Evolutionary conservation across 2,113 vertebrate genomes (phyloP), one percentile per base, ranked within the genome.

Genomic region (Notothenia coriiceps): DNA sequence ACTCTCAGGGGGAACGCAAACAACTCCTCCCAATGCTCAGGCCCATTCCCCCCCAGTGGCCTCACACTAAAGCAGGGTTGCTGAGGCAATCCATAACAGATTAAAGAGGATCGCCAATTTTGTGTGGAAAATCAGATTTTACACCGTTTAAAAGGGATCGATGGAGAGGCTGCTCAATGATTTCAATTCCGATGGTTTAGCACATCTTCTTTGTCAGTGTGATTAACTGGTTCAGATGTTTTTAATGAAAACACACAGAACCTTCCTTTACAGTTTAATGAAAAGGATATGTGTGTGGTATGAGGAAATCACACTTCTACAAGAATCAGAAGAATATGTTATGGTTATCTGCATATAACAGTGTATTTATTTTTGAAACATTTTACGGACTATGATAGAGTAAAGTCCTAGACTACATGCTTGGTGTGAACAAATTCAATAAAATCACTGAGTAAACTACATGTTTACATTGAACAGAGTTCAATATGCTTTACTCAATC

Each of bases 101-200:
- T 93, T 91, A 91, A 90, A 94, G 69, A 64, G 74, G 83, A 90
- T 90, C 89, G 88, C 89, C 79, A 70, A 75, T 85, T 40, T 71
- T 78, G 67, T 69, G 75, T 70, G 69, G 83, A 89, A 90, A 87
- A 89, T 92, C 82, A 76, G 82, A 88, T 89, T 87, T 92, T 83
- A 75, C 77, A 81, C 81, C 17, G 65, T 82, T 88, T 83, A 85
- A 86, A 79, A 17, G 25, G 82, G 76, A 88, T 92, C 70, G 61
- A 88, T 92, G 70, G 40, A 47, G 70, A 84, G 68, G 61, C 62
- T 62, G 78, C 60, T 77, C 35, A 83, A 83, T 72, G 71, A 56
- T 77, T 83, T 79, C 54, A 73, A n/a, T 81, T 85, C 56, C 55
- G 60, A 77, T 61, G 70, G 77, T 54, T 82, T 80, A 46, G 74